Conservation (phyloP, 2,113 vertebrate species). For the Mormyrus iriodes region DNA sequence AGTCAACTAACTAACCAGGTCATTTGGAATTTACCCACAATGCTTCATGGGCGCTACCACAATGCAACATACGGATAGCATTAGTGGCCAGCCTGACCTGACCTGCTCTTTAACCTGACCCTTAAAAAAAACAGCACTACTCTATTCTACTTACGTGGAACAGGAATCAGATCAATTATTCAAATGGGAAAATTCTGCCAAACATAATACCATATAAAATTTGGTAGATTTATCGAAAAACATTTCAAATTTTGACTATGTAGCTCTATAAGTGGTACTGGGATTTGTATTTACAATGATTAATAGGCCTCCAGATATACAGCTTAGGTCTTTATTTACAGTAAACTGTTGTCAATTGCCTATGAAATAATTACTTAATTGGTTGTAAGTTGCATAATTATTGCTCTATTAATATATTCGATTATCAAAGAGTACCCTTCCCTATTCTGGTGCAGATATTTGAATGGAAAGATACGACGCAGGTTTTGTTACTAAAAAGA, state of each 20-base stretch:
- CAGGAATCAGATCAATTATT: background rate
- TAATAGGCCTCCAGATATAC: background rate
- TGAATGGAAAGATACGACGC: background rate
- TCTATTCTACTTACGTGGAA: background rate
- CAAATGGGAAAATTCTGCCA: background rate
- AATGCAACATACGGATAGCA: conserved; percentile 24
- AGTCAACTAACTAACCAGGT: conserved; percentile 18
- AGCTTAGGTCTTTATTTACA: background rate
- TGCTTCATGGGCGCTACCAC: background rate
- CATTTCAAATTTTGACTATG: background rate
- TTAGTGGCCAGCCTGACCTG: conserved; percentile 22
- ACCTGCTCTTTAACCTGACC: conserved; percentile 24
- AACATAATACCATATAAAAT: background rate
- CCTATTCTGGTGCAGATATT: background rate
- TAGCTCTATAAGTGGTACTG: background rate
- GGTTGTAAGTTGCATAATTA: background rate
- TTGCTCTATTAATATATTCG: background rate
- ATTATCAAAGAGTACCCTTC: background rate
- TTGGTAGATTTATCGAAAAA: background rate
- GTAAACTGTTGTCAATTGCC: background rate
- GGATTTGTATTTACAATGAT: background rate
- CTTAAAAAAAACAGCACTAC: background rate
- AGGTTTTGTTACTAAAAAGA: background rate
- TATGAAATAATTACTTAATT: background rate
- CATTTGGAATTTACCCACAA: conserved; percentile 31